Evolutionary conservation across 2,113 vertebrate genomes (phyloP).

Genomic region (Carlito syrichta): DNA sequence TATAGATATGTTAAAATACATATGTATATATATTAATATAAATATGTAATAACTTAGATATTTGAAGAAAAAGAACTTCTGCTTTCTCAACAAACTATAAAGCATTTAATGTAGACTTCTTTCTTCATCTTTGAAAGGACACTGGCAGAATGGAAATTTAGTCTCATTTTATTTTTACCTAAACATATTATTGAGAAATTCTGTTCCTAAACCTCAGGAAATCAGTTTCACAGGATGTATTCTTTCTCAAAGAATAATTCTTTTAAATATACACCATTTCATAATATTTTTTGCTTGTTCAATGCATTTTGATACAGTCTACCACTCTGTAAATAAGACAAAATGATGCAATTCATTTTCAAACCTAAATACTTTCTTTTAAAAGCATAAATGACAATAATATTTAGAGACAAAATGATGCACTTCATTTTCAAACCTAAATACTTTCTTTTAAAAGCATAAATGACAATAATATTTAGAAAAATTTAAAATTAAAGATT

Average conservation of each 20-base stretch:
- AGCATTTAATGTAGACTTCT: conserved; percentile 75
- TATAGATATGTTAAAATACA: not conserved
- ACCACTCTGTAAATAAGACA: conserved; percentile 64
- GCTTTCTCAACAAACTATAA: conserved; percentile 77
- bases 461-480: conserved; percentile 33
- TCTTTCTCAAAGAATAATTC: conserved; percentile 73
- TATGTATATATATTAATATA: conserved; percentile 37
- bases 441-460: not conserved
- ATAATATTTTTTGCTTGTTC: conserved; percentile 77
- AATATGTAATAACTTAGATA: conserved; percentile 60
- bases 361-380: conserved; percentile 30
- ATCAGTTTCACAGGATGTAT: conserved; percentile 76
- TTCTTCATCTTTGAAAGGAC: conserved; percentile 79
- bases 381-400: no score
- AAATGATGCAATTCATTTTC: conserved; percentile 77
- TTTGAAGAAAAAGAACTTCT: conserved; percentile 72
- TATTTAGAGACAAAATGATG: conserved; percentile 77
- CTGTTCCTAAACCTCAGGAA: conserved; percentile 83
- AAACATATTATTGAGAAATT: conserved; percentile 82
- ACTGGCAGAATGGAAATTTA: conserved; percentile 82
- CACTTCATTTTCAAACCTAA: conserved; percentile 73
- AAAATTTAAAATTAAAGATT: conserved; percentile 59
- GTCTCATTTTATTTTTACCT: conserved; percentile 80
- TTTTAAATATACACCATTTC: conserved; percentile 76
- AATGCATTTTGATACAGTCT: conserved; percentile 76